phyloP scores from a whole-genome alignment of 2,888 invertebrate species.

The Drosophila neonasuta region DNA sequence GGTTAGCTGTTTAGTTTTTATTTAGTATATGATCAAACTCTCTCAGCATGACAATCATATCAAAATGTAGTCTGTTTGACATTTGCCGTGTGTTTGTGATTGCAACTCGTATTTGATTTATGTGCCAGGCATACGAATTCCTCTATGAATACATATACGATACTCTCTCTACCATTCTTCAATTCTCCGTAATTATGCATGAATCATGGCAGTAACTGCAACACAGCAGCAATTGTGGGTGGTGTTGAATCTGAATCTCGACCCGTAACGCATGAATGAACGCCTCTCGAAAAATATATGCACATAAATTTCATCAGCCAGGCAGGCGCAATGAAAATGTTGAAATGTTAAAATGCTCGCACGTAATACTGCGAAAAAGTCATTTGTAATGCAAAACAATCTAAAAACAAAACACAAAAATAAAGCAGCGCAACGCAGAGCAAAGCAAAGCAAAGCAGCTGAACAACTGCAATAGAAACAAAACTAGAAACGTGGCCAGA shows the following conservation, averaged over 20 bases:
- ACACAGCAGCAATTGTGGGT: constrained; percentile 1
- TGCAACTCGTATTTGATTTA: constrained; percentile 41
- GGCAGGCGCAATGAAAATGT: constrained; percentile 66
- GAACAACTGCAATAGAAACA: constrained; percentile 40
- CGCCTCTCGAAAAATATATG: constrained; percentile 59
- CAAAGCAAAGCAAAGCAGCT: constrained; percentile 23
- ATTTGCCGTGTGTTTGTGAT: constrained; percentile 37
- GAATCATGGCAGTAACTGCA: constrained; percentile 66
- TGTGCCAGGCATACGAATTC: constrained; percentile 50
- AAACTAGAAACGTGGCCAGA: constrained; percentile 39
- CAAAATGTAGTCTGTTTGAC: constrained; percentile 31
- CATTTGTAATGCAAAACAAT: constrained; percentile 68
- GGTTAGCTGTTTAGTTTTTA: not conserved
- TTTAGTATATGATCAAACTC: not conserved
- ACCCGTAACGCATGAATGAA: constrained; percentile 68
- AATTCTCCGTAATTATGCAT: constrained; percentile 61
- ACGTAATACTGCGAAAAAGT: constrained; percentile 50
- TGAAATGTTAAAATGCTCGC: constrained; percentile 70
- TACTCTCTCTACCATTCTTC: constrained; percentile 13
- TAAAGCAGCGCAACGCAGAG: constrained; percentile 8
- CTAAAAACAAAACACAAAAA: constrained; percentile 34
- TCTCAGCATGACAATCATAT: constrained; percentile 23
- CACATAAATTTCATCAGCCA: constrained; percentile 68
- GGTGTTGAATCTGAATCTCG: constrained; percentile 32
- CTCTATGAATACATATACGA: constrained; percentile 39